Evolutionary conservation across 2,888 invertebrate species (phyloP).

Genomic region (Parasteatoda lunata): DNA sequence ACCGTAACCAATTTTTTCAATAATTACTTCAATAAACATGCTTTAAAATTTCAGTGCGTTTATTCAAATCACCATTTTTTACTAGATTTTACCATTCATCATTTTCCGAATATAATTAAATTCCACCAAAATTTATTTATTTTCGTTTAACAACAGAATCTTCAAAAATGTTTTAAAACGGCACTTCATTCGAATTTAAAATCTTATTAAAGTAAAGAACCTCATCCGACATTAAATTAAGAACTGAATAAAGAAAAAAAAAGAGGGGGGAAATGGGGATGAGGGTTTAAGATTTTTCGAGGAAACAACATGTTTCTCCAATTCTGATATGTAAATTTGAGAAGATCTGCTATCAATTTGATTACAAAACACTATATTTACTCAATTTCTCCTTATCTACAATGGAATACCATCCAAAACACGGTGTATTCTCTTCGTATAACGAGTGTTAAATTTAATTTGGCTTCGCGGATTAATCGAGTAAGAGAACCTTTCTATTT

Average conservation of each 20-base stretch:
- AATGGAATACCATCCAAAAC: background rate
- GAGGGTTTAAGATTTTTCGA: background rate
- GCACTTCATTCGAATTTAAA: too few species aligned
- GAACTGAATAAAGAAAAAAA: background rate
- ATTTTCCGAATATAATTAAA: too few species aligned
- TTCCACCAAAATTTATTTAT: too few species aligned
- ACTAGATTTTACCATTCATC: too few species aligned
- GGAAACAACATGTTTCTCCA: background rate
- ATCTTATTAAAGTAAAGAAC: too few species aligned
- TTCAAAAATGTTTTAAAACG: too few species aligned
- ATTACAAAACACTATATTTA: conserved; percentile 42
- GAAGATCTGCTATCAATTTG: conserved; percentile 28
- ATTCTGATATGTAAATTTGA: conserved; percentile 1
- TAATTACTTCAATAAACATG: too few species aligned
- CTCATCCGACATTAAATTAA: too few species aligned
- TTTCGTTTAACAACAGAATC: too few species aligned
- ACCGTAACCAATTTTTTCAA: too few species aligned
- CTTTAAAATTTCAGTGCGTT: too few species aligned
- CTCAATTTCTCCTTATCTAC: conserved; percentile 18
- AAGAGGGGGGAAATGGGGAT: background rate
- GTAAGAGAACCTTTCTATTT: conserved; percentile 40
- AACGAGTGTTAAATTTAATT: conserved; percentile 55
- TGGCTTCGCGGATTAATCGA: conserved; percentile 37
- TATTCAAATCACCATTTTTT: too few species aligned
- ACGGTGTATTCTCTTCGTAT: conserved; percentile 4